Base-by-base conservation (phyloP, 2,797 vertebrate genomes). In the Oreonectes daqikongensis region DNA sequence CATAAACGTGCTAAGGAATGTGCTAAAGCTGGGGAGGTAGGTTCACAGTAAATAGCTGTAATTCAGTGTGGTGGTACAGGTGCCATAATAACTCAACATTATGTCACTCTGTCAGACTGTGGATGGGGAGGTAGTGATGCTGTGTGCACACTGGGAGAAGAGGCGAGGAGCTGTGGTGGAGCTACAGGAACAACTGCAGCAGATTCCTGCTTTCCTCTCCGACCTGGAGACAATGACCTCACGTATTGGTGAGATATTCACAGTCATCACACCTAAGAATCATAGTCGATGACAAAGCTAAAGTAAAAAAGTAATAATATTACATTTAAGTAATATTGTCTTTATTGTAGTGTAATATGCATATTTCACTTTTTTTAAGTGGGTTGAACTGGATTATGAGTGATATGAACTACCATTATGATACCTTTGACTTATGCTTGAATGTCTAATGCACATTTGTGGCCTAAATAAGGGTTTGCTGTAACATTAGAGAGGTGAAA, bases 111-210 rank as follows among this genome's bases (percentile, higher is more conserved):
- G 81, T 52, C 86, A 99, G 97, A 86, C 89, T 40, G 92, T 93
- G 17, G 95, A 97, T 76, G 95, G 95, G 3, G 95, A 97, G 83
- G 92, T 96, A 67, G 96, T 98, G 64, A 95, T 99, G 95, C 93
- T 98, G 10, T 96, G 95, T 0, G 96, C 95, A 0, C 93, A 97
- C 22, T 98, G 95, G 96, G 97, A 98, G 86, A 97, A 89, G 82
- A 96, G 93, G 84, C 92, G 85, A 85, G 87, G 85, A 1, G 92
- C 93, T 46, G 86, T 98, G 53, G 53, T 85, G 0, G 93, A 96
- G 38, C 89, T 99, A 11, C 94, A 96, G 79, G 94, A 95, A 67
- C 95, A 99, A 60, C 94, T 98, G 17, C 94, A 94, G 40, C 93
- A 92, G 86, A 85, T 98, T 15, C 97, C 97, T 0, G 82, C 69